Base-by-base conservation (phyloP, 2,113 vertebrate genomes). In the Corythornis vintsioides region DNA sequence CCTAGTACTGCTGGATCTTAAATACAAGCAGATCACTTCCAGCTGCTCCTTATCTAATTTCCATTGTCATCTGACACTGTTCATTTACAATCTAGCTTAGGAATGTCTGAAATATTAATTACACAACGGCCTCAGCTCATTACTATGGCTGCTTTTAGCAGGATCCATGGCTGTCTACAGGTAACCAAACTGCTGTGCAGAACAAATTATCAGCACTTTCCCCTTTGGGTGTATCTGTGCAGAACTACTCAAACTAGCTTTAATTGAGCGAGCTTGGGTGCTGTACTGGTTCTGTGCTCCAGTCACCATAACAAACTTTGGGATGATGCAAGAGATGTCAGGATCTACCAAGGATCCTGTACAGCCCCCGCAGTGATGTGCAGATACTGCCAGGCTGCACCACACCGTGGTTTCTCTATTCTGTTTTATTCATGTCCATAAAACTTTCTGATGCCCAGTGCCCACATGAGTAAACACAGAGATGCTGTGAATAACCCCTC, bases 91-190 rank as follows among this genome's bases (percentile, higher is more conserved):
- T 91, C 79, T 63, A 88, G 61, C 79, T 45, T 18, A 53, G 69
- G 60, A 92, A 93, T 52, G 64, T 86, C 83, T 93, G 84, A 86
- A 91, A 93, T 95, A 92, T 88, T 95, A 97, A 95, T 95, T 95
- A 93, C 7, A 2, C 14, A 7, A 19, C 0, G 0, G 65, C 65
- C 60, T 88, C 72, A 63, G 71, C 83, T 94, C 26, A 24, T 87
- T 90, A 73, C 31, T 72, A 48, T 1, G 0, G 66, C n/a, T 66
- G 88, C n/a, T 7, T 56, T 93, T 29, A 91, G 65, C 61, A 57
- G 80, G 82, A 31, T 66, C n/a, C 63, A 24, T 0, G 6, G 14
- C 59, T 88, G 66, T 81, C 91, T 71, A 69, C 85, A 94, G 79
- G 79, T 89, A 78, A 24, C 89, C 64, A 69, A 78, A 50, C 10